A percentile compares a stretch with the other conserved stretches of the same genome.
These are phyloP conservation scores for Sphenodon punctatus DNA, from an alignment of 2,797 vertebrate species.

Conservation along the genomic window DNA sequence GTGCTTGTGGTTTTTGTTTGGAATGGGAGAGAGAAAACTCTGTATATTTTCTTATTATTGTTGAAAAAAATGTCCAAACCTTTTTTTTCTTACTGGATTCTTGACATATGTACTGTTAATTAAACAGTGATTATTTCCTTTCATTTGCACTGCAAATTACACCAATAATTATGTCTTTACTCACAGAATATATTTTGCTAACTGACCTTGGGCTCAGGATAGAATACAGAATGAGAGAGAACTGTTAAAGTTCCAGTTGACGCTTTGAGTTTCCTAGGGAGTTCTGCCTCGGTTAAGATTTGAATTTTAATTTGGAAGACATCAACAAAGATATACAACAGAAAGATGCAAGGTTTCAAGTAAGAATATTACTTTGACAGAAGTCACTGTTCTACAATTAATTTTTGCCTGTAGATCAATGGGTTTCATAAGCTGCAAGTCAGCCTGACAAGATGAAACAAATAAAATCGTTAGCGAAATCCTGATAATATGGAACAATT, in stretches of 20 bases:
- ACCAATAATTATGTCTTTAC: constrained; percentile 65
- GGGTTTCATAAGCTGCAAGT: constrained; percentile 61
- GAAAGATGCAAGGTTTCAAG: constrained; percentile 51
- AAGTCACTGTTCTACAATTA: constrained; percentile 67
- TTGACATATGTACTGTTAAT: constrained; percentile 61
- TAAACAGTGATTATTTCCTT: constrained; percentile 63
- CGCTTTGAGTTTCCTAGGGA: constrained; percentile 38
- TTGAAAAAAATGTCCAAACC: too few species aligned
- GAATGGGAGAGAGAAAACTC: constrained; percentile 47
- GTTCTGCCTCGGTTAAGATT: constrained; percentile 44
- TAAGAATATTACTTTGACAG: constrained; percentile 66
- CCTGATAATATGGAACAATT: constrained; percentile 61
- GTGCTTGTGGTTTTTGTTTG: constrained; percentile 37
- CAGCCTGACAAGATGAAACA: constrained; percentile 70
- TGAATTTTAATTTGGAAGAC: constrained; percentile 64
- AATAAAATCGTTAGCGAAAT: constrained; percentile 65
- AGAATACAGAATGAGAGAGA: constrained; percentile 57
- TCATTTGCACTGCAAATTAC: constrained; percentile 64
- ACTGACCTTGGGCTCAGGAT: constrained; percentile 51
- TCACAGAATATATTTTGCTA: constrained; percentile 50
- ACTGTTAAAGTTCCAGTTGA: constrained; percentile 34
- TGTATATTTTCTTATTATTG: constrained; percentile 37
- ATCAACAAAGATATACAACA: constrained; percentile 40
- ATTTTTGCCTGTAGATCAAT: constrained; percentile 70
- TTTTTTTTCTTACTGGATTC: constrained; percentile 40